Base-by-base conservation (phyloP, 1,140 invertebrate species). In the Drosophila ambigua region DNA sequence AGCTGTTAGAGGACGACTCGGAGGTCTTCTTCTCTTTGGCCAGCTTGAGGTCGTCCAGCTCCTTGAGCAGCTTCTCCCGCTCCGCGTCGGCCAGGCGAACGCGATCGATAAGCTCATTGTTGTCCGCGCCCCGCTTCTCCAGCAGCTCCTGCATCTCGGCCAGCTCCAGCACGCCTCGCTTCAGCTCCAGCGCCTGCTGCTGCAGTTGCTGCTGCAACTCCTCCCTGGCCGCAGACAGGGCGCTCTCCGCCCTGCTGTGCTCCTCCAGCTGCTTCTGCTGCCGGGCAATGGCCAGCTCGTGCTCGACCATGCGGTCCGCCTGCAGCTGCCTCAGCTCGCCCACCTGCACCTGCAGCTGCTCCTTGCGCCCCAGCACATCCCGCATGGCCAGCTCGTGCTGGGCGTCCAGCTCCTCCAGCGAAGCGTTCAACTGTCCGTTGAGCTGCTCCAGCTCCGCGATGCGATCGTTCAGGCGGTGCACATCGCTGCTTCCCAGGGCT, bases 301-400 rank as follows among this genome's bases (percentile, higher is more conserved):
- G 77, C 46, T 64, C 72, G n/a, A 90, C 79, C 45, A 91, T 58
- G 5, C 78, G 79, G n/a, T 87, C 76, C 6, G 78, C 74, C 52
- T 91, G 80, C 7, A 65, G 6, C 28, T 79, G 54, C 51, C 79
- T 83, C 5, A 87, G 67, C 26, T 51, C 66, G 4, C 26, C 58
- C 26, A 91, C 66, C 52, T 95, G 95, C n/a, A 93, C 93, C 52
- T 94, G 93, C n/a, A 95, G 77, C 60, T 95, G 94, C 15, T 93
- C 93, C 89, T 95, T 95, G n/a, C 95, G 77, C 0, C 92, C 82
- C 15, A 95, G 79, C 13, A 95, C 75, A 81, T 94, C 93, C 53
- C 95, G 94, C 91, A 96, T 94, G 0, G 95, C 95, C 68, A 93
- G 90, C 68, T 95, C 93, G 82, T 97, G 95, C 87, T 96, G 95